Conservation (phyloP, 2,888 invertebrate species). For the Philopedon plagiatum region DNA sequence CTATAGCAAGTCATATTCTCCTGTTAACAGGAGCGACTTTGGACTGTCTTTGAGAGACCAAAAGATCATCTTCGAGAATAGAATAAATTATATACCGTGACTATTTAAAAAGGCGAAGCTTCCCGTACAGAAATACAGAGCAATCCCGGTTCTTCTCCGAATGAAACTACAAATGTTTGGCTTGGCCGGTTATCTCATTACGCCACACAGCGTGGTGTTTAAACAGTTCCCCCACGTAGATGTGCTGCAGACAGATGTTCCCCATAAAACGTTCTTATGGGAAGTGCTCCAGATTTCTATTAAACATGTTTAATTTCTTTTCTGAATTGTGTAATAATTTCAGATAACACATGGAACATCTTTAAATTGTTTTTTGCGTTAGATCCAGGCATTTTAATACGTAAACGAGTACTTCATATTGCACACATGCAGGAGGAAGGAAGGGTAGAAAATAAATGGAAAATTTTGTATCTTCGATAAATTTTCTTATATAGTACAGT, state of each 20-base stretch:
- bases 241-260: constrained; percentile 40
- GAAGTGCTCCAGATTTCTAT: constrained; percentile 39
- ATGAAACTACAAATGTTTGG: not conserved
- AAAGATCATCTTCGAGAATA: constrained; percentile 36
- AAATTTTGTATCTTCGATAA: too few relatives aligned
- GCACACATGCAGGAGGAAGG: too few relatives aligned
- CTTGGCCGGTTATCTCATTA: not conserved
- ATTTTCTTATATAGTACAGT: too few relatives aligned
- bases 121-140: too few relatives aligned
- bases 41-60: constrained; percentile 55
- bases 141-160: constrained; percentile 7
- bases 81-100: not conserved
- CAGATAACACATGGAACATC: constrained; percentile 8
- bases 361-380: not conserved
- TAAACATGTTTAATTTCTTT: constrained; percentile 35
- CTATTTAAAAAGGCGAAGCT: not conserved
- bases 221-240: constrained; percentile 34
- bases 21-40: constrained; percentile 61
- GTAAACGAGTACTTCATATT: too few relatives aligned
- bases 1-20: constrained; percentile 57
- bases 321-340: constrained; percentile 7
- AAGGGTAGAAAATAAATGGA: too few relatives aligned
- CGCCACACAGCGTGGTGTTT: not conserved
- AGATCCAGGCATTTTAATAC: too few relatives aligned
- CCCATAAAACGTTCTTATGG: constrained; percentile 40